Evolutionary conservation across 2,888 invertebrate genomes (phyloP).

Genomic region (Liposcelis brunnea): DNA sequence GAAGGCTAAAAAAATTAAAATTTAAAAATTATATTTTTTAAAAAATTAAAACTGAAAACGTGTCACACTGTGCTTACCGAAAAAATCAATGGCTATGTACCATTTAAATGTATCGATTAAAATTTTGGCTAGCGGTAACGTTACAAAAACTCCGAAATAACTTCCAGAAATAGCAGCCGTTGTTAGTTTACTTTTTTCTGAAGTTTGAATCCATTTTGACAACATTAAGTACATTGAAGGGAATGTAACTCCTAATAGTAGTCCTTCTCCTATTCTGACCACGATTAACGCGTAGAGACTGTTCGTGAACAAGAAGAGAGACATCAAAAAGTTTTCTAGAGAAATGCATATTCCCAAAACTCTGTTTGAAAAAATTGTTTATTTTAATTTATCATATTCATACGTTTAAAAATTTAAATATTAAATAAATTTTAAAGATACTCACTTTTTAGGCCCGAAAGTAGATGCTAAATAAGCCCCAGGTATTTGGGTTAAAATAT

Average conservation of each 20-base stretch:
- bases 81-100: conserved; percentile 69
- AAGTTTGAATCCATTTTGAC: conserved; percentile 66
- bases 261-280: conserved; percentile 57
- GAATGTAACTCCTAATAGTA: conserved; percentile 62
- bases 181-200: conserved; percentile 59
- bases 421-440: no score
- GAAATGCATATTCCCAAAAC: conserved; percentile 26
- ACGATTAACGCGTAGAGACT: conserved; percentile 35
- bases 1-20: conserved; percentile 28
- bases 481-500: conserved; percentile 48
- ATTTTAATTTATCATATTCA: no score
- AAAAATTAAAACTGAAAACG: background rate
- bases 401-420: no score
- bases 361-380: conserved; percentile 15
- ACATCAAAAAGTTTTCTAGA: conserved; percentile 25
- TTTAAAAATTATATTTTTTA: background rate
- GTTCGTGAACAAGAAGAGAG: conserved; percentile 26
- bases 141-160: conserved; percentile 67
- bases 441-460: background rate
- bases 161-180: conserved; percentile 74
- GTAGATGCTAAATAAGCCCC: no score
- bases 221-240: conserved; percentile 71
- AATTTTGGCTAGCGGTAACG: conserved; percentile 60
- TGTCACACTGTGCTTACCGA: conserved; percentile 40
- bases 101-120: conserved; percentile 56